Base-by-base conservation (phyloP, 2,888 invertebrate species). In the Platypus cylindrus region DNA sequence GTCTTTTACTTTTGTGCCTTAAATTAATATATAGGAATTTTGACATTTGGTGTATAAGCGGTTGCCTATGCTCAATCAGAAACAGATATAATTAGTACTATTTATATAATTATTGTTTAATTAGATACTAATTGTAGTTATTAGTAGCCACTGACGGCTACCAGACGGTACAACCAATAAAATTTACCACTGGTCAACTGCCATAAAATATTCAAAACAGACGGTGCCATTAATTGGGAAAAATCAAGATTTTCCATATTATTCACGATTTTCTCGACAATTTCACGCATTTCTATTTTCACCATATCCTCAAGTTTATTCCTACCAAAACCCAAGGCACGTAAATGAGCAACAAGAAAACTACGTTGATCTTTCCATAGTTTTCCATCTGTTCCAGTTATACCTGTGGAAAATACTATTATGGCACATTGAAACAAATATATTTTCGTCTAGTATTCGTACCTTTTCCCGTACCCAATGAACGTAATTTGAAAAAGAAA, bases 171-270 rank as follows among this genome's bases (percentile, higher is more conserved):
- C n/a, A n/a, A n/a, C n/a, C n/a, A n/a, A n/a, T n/a, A 8, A 14
- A 14, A 27, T 30, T 9, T 38, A 43, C 66, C 65, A 8, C 73
- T 69, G 3, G 67, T 63, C 17, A 78, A 54, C 9, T 63, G 64
- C 78, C 78, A 79, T 5, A 79, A 54, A 1, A 78, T 71, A 51
- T 76, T 78, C 27, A 79, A 63, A 1, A 76, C 70, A 20, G 68
- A 66, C 3, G 71, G 67, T 2, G 72, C 62, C 32, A 77, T 48
- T 39, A 67, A 49, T 3, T 48, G 47, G 3, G 49, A 50, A 15
- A 59, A 41, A 31, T 52, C 40, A 5, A 60, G 44, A 4, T 53
- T 48, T 8, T 52, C 40, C 7, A 39, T 18, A 15, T 47, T 45
- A 11, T 41, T 26, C 5, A 48, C 43, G 0, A 66, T 40, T n/a